Evolutionary conservation across 2,113 vertebrate species (phyloP), one percentile per base, ranked within the genome.

Genomic region (Callocephalon fimbriatum): DNA sequence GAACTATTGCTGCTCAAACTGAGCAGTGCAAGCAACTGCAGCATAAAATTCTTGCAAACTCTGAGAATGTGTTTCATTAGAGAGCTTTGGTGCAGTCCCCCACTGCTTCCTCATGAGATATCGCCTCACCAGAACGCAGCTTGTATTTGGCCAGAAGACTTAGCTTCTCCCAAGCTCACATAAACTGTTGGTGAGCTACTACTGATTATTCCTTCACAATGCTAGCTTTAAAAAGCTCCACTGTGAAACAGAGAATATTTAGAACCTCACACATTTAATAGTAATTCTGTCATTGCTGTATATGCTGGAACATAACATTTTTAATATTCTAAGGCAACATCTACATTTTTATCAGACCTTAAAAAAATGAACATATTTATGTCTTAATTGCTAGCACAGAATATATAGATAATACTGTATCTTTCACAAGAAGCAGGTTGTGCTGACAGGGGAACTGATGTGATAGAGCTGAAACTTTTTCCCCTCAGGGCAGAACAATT

Each of bases 1-100:
- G 77, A 86, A 75, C 78, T 86, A 81, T 93, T 84, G 51, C 32
- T 84, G 93, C 62, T 94, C 82, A 86, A 90, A 86, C 50, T 67
- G 75, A 93, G 71, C 47, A 70, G 54, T 45, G 45, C 40, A 86
- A 79, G 56, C 71, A 74, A 44, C 78, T 76, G 74, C 82, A 94
- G 77, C 71, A 61, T 59, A 71, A 90, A 73, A 90, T 92, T 74
- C 65, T 79, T 93, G 78, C 47, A n/a, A 6, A 71, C 37, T 70
- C 63, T 77, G 47, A 67, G 72, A 84, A n/a, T 25, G 45, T 73
- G 26, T 73, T 59, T 83, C 63, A 81, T 56, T 23, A 68, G 83
- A 93, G 61, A 93, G 63, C 59, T 86, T 71, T 90, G 88, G 54
- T 88, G 51, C 38, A 88, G 31, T 11, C 22, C 29, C 78, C 26